A percentile compares a stretch with the other conserved stretches of the same genome.
Conservation (phyloP, 1,140 invertebrate species). For the Scylla paramamosain region DNA sequence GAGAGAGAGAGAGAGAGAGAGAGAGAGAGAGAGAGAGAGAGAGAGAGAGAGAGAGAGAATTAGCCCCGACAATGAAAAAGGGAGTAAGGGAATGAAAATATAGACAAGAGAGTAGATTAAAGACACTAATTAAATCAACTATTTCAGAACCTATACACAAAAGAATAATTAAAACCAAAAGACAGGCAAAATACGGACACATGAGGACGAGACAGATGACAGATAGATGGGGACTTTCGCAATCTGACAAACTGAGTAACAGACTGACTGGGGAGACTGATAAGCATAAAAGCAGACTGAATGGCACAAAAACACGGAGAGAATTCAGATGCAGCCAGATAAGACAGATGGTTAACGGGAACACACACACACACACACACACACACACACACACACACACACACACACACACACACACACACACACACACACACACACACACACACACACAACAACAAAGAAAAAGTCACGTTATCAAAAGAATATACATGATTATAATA, state of each 20-base stretch:
- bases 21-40: neutral
- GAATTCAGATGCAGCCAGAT: no score
- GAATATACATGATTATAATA: neutral
- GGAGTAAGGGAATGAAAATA: neutral
- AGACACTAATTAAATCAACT: neutral
- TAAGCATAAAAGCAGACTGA: no score
- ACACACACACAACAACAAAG: no score
- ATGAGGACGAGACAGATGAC: no score
- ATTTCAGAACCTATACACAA: neutral
- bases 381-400: neutral
- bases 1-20: slow-evolving; percentile 17
- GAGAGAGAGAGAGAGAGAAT: neutral
- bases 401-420: slow-evolving; percentile 43
- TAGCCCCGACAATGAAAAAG: neutral
- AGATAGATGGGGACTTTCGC: no score
- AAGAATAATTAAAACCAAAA: neutral
- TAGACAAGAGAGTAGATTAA: neutral
- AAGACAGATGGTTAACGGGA: neutral
- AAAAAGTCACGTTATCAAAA: no score
- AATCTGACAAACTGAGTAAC: no score
- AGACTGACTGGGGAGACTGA: no score
- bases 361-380: slow-evolving; percentile 14
- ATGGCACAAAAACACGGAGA: no score
- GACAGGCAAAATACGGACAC: no score
- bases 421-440: neutral